Evolutionary conservation across 2,113 vertebrate genomes (phyloP), one percentile per base, ranked within the genome.

Genomic region (Xiphorhynchus elegans): DNA sequence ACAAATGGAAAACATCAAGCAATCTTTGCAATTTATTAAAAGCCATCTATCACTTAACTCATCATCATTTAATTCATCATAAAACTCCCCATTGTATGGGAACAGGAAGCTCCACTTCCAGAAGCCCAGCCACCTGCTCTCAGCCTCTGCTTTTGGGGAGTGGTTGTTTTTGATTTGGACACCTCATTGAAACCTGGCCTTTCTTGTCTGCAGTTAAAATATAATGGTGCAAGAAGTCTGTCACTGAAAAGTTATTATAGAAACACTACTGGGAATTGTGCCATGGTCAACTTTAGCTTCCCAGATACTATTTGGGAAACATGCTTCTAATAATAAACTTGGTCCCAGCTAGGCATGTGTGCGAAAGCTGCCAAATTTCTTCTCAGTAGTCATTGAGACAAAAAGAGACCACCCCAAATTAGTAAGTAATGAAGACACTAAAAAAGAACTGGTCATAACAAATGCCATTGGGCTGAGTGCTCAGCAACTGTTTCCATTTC

Each of bases 261-360:
- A 82, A 96, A 82, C 69, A 87, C 77, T 46, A 64, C 81, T 93
- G 77, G 89, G 77, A 95, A 91, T 73, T 72, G 35, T 91, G 93
- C 77, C 89, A 95, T 39, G 53, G 31, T 68, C 47, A 82, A 13
- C 42, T 92, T 95, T 64, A 89, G 87, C 53, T 79, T 91, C 46
- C 46, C 37, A 84, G 81, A 73, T 87, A 66, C 69, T 88, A 55
- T 90, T 73, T 89, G 49, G 80, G 81, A 89, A 95, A 94, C 58
- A 92, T 37, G 20, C 37, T 96, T 81, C 91, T 94, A 91, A 68
- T 84, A 89, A 82, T 95, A 91, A 92, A 92, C 68, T 60, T 68
- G 25, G n/a, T 56, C 66, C 52, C 40, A 84, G 60, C 11, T 79
- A 89, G 11, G 25, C 56, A n/a, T 20, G 10, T 50, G 18, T 53